Conservation (phyloP, 2,113 vertebrate genomes). For the Petrocephalus microphthalmus region DNA sequence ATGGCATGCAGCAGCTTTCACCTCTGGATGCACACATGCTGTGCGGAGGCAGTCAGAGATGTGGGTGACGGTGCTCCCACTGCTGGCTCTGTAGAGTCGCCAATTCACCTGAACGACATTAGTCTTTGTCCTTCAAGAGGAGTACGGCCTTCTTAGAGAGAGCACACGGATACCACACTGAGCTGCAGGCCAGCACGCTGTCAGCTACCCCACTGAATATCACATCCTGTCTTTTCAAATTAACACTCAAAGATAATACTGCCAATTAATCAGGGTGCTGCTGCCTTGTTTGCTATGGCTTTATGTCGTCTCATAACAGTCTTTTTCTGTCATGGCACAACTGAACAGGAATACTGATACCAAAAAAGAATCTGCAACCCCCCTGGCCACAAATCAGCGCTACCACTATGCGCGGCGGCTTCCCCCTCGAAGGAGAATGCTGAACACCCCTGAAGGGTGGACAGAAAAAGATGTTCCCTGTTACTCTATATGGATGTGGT, state of each 20-base stretch:
- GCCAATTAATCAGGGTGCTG: background rate
- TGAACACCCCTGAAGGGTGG: background rate
- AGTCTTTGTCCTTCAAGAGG: background rate
- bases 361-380: background rate
- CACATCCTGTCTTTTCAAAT: background rate
- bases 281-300: background rate
- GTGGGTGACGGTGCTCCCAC: background rate
- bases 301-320: background rate
- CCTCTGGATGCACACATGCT: background rate
- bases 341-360: background rate
- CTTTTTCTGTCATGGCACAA: background rate
- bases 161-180: background rate
- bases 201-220: background rate
- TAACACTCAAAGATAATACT: background rate
- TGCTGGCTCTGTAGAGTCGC: background rate
- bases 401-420: background rate
- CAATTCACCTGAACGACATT: background rate
- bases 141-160: background rate
- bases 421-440: background rate
- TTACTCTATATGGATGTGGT: conserved; percentile 1
- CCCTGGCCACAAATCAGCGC: background rate
- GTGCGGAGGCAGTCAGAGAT: background rate
- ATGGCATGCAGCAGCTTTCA: too few species aligned
- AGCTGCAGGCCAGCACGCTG: background rate
- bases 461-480: conserved; percentile 9